phyloP scores from a whole-genome alignment of 2,888 invertebrate species.

The Prosapia bicincta region DNA sequence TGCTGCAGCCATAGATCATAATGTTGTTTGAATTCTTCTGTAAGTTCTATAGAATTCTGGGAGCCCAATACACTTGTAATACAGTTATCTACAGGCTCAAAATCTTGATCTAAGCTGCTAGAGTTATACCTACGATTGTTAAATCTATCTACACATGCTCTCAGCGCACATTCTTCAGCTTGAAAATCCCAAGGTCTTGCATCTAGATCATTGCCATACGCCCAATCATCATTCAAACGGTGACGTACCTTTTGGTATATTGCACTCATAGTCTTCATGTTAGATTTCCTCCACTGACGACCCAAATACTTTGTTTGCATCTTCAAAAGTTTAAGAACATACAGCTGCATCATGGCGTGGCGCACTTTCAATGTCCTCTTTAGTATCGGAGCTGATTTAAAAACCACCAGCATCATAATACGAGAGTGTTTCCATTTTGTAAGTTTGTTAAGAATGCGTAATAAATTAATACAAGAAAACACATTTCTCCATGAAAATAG shows the following conservation, averaged over 20 bases:
- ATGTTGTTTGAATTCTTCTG: slow-evolving; percentile 88
- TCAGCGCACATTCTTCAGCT: slow-evolving; percentile 92
- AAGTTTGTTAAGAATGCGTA: slow-evolving; percentile 94
- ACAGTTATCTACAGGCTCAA: slow-evolving; percentile 70
- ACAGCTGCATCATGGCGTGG: slow-evolving; percentile 96
- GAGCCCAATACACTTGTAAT: slow-evolving; percentile 76
- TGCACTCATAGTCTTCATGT: slow-evolving; percentile 99
- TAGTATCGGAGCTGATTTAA: slow-evolving; percentile 97
- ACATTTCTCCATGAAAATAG: slow-evolving; percentile 97
- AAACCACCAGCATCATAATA: slow-evolving; percentile 98
- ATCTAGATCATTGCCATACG: slow-evolving; percentile 95
- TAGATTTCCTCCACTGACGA: slow-evolving; percentile 97
- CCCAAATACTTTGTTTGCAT: slow-evolving; percentile 99
- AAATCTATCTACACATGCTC: slow-evolving; percentile 93
- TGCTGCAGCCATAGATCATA: slow-evolving; percentile 95
- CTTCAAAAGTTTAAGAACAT: slow-evolving; percentile 94
- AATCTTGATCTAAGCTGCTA: slow-evolving; percentile 49
- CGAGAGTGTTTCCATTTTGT: slow-evolving; percentile 99
- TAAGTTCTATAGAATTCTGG: slow-evolving; percentile 65
- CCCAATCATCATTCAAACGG: slow-evolving; percentile 98
- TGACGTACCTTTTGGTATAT: slow-evolving; percentile 97
- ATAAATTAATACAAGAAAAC: slow-evolving; percentile 94
- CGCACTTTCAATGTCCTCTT: slow-evolving; percentile 94
- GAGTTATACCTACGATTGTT: slow-evolving; percentile 85
- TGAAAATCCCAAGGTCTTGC: slow-evolving; percentile 98